phyloP scores from a whole-genome alignment of 2,797 vertebrate species.

The Sebastes ruberrimus region DNA sequence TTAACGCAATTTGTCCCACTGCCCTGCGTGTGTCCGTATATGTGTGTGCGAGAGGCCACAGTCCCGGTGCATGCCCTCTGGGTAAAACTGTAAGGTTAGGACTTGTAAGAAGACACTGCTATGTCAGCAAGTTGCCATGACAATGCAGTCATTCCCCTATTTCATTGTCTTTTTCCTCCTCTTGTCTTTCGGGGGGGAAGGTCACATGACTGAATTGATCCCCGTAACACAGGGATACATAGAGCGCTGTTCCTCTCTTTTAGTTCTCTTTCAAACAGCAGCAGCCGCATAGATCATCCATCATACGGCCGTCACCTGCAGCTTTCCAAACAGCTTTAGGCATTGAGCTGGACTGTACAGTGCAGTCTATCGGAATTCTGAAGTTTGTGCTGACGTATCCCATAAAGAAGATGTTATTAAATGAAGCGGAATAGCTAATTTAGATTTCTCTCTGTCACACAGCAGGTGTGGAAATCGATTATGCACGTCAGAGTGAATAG shows the following conservation, averaged over 20 bases:
- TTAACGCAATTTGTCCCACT: conserved; percentile 24
- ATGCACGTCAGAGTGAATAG: conserved; percentile 11
- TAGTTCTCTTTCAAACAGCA: conserved; percentile 41
- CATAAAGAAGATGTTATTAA: conserved; percentile 20
- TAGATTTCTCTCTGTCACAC: background rate
- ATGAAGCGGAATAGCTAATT: conserved; percentile 33
- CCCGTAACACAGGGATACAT: conserved; percentile 50
- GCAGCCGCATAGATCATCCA: conserved; percentile 45
- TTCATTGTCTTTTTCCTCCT: conserved; percentile 72
- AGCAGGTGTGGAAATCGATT: conserved; percentile 27
- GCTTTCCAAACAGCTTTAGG: conserved; percentile 29
- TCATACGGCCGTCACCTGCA: conserved; percentile 51
- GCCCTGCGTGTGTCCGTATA: background rate
- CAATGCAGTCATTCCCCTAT: conserved; percentile 71
- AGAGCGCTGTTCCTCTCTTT: conserved; percentile 19
- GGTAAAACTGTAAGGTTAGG: conserved; percentile 74
- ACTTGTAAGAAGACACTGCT: conserved; percentile 83
- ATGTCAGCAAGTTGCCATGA: conserved; percentile 80
- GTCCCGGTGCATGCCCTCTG: conserved; percentile 57
- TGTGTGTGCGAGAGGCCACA: conserved; percentile 13
- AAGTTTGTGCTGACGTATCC: background rate
- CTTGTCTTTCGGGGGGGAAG: conserved; percentile 57
- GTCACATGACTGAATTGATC: conserved; percentile 76
- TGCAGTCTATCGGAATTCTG: conserved; percentile 1
- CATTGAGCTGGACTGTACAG: background rate